Base-by-base conservation (phyloP, 1,140 invertebrate genomes). In the Dolichoris vasculosae region DNA sequence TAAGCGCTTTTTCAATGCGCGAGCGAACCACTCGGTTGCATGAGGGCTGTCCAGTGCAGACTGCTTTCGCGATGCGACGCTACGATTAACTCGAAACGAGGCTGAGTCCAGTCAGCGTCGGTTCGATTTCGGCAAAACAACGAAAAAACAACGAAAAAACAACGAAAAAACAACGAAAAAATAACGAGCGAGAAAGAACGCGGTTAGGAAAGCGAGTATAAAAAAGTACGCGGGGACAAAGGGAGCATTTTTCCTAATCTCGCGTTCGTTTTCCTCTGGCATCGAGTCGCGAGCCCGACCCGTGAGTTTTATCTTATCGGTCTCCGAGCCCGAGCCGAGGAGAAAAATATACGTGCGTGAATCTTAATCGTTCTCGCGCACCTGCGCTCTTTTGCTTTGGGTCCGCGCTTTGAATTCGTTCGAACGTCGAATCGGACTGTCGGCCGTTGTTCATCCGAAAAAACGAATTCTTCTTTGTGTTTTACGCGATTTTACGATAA, bases 11-110 rank as follows among this genome's bases (percentile, higher is more conserved):
- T 88, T 88, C 79, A 82, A 89, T 87, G 0, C 32, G 82, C 67
- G 55, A 43, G 26, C 23, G 55, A 4, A 9, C n/a, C 20, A 9
- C 23, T 51, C 48, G 46, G 3, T 20, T 48, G 64, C 80, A 89
- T 89, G 88, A 87, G 89, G 89, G 89, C 89, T 90, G 89, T 90
- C 89, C 89, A 87, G 87, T 40, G 85, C 89, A 90, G 87, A 84
- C 79, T 59, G 43, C 0, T n/a, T 51, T n/a, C 84, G 48, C 82
- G 89, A 90, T 90, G 64, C 83, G 73, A 87, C 83, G 88, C 87
- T 73, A 46, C 86, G 89, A 90, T 90, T 90, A 89, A 89, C 89
- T 87, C 83, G 40, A 88, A 87, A 88, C 84, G 84, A 81, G 46
- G 71, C 32, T 64, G 63, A 64, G 75, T 85, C 77, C 63, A 48